A percentile compares a stretch with the other conserved stretches of the same genome.
These are phyloP conservation scores for Pollachius pollachius DNA, from an alignment of 2,113 vertebrate genomes.

Conservation along the genomic window DNA sequence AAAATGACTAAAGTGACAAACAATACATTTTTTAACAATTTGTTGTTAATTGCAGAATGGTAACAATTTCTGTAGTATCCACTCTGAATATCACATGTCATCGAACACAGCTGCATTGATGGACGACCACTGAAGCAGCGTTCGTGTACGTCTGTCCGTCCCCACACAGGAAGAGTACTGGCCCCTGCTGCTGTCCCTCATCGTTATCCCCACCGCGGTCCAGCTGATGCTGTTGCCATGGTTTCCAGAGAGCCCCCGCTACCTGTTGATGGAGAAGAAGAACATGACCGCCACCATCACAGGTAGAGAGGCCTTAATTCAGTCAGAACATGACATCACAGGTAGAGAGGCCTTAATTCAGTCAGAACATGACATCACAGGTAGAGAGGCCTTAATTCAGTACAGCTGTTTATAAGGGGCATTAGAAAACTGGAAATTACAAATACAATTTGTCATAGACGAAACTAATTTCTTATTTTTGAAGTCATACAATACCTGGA, in stretches of 20 bases:
- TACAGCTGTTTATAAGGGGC: no score
- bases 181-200: slow-evolving; percentile 81
- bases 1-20: no score
- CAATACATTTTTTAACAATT: no score
- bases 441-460: no score
- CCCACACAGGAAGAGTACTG: slow-evolving; percentile 80
- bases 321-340: not conserved
- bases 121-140: not conserved
- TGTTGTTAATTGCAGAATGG: no score
- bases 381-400: no score
- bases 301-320: slow-evolving; percentile 58
- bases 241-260: slow-evolving; percentile 90
- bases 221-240: slow-evolving; percentile 84
- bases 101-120: not conserved
- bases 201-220: slow-evolving; percentile 76
- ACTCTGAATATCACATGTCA: no score
- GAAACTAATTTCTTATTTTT: no score
- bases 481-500: no score
- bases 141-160: not conserved
- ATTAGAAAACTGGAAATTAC: no score
- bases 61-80: no score
- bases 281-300: slow-evolving; percentile 73
- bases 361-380: not conserved
- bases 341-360: no score
- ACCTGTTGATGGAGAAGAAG: slow-evolving; percentile 84